These are phyloP conservation scores for Epizoanthus ramosus DNA, from an alignment of 92 coral and sea anemone species.

Conservation along the genomic window DNA sequence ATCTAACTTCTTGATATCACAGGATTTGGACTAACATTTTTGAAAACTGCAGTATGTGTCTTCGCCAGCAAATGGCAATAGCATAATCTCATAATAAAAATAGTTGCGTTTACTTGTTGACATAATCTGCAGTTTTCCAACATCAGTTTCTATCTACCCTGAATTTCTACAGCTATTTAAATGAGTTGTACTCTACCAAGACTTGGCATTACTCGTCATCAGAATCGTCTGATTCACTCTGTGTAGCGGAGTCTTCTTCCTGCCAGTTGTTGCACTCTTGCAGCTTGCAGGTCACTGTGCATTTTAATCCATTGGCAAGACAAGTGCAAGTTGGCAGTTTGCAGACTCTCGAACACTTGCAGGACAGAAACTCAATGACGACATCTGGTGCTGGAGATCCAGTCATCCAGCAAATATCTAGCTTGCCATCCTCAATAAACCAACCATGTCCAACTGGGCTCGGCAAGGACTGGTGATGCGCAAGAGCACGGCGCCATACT, in stretches of 20 bases:
- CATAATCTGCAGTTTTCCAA: slow-evolving; percentile 25
- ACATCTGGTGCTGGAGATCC: slow-evolving; percentile 63
- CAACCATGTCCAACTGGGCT: slow-evolving; percentile 56
- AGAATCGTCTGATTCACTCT: slow-evolving; percentile 38
- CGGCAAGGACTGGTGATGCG: slow-evolving; percentile 51
- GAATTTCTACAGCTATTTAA: slow-evolving; percentile 11
- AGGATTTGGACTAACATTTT: slow-evolving; percentile 27
- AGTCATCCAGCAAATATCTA: slow-evolving; percentile 58
- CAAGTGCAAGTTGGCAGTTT: slow-evolving; percentile 53
- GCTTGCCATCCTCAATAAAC: slow-evolving; percentile 52
- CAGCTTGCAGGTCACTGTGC: slow-evolving; percentile 51
- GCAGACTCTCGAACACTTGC: slow-evolving; percentile 47
- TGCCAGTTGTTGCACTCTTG: slow-evolving; percentile 52
- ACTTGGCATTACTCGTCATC: slow-evolving; percentile 22
- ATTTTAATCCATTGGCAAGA: slow-evolving; percentile 56
- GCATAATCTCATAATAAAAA: too few species aligned
- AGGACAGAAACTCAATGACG: slow-evolving; percentile 45
- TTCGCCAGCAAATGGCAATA: slow-evolving; percentile 15
- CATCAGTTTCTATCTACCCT: slow-evolving; percentile 20
- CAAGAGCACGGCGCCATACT: slow-evolving; percentile 57
- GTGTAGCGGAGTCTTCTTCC: slow-evolving; percentile 40
- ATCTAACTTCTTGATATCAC: slow-evolving; percentile 23
- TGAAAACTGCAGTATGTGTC: slow-evolving; percentile 18
- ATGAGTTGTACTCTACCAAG: slow-evolving; percentile 5
- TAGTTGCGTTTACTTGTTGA: neutral